Evolutionary conservation across 1,140 invertebrate species (phyloP), one percentile per base, ranked within the genome.

Genomic region (Centruroides sculpturatus): DNA sequence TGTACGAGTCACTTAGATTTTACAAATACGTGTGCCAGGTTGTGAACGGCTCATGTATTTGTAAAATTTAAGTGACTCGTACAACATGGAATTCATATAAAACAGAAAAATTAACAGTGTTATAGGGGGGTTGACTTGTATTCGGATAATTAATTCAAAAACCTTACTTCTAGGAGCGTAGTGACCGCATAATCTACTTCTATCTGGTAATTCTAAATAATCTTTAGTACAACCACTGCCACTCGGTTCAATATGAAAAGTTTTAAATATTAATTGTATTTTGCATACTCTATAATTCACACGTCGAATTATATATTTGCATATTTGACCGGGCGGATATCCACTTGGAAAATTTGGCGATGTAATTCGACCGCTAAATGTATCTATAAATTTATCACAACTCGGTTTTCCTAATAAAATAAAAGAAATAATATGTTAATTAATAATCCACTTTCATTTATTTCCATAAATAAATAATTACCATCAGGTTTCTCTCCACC

Each of bases 201-300:
- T 12, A 54, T 68, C 64, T 4, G 66, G 66, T 11, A 68, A 56
- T 55, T 68, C 64, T 10, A 68, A 35, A 47, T 64, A 68, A 46
- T 68, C 67, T 10, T 59, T 57, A 7, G 57, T 52, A 57, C 66
- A 67, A 3, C 41, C 41, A 8, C 8, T 41, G 12, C 47, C n/a
- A n/a, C 36, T 59, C 35, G 55, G 48, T 55, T 68, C 67, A 35
- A 70, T 52, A 34, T 70, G 69, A 23, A 70, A 66, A 41, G 64
- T 57, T 8, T 62, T 55, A 49, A 70, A 69, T 36, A 62, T 58
- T 9, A 70, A 48, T 11, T 67, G 60, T 3, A 70, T 35, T 51
- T 64, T 57, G 57, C 69, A 70, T 36, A 68, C 61, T 36, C 59
- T 55, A 12, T 57, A 41, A 53, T 67, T 62, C 0, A 62, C 59